Percentiles rank a stretch among this genome's conserved stretches.
Evolutionary conservation across 2,113 vertebrate species (phyloP).

Genomic region (Megalops atlanticus): DNA sequence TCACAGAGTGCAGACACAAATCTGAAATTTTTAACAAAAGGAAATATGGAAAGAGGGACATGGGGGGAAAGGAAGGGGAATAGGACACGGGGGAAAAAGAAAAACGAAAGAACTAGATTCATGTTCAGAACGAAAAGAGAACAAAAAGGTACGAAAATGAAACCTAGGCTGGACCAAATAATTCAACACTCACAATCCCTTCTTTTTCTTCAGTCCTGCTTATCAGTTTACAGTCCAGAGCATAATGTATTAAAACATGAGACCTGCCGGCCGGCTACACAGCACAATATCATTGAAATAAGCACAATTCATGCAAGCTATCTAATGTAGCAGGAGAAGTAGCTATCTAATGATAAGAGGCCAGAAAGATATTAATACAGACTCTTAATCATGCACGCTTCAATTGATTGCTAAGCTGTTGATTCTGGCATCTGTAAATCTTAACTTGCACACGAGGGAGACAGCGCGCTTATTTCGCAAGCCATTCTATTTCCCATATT

Average conservation of each 20-base stretch:
- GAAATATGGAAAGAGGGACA: background rate
- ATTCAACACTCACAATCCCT: background rate
- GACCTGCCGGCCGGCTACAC: background rate
- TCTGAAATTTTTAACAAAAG: no score
- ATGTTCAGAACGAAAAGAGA: background rate
- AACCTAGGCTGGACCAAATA: background rate
- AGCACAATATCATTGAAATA: background rate
- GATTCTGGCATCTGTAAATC: background rate
- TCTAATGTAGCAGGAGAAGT: no score
- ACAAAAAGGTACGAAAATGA: background rate
- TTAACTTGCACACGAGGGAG: background rate
- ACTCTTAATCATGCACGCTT: background rate
- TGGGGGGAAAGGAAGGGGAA: background rate
- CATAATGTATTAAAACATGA: background rate
- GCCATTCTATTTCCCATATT: no score
- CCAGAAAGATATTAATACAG: background rate
- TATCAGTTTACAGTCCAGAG: background rate
- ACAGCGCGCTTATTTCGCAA: background rate
- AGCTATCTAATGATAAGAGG: conserved; percentile 7
- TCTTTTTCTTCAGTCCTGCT: background rate
- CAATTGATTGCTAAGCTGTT: background rate
- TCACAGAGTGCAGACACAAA: no score
- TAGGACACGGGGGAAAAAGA: background rate
- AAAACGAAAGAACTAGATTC: no score
- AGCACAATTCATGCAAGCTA: background rate